Evolutionary conservation across 2,797 vertebrate species (phyloP).

Genomic region (Epinephelus awoara): DNA sequence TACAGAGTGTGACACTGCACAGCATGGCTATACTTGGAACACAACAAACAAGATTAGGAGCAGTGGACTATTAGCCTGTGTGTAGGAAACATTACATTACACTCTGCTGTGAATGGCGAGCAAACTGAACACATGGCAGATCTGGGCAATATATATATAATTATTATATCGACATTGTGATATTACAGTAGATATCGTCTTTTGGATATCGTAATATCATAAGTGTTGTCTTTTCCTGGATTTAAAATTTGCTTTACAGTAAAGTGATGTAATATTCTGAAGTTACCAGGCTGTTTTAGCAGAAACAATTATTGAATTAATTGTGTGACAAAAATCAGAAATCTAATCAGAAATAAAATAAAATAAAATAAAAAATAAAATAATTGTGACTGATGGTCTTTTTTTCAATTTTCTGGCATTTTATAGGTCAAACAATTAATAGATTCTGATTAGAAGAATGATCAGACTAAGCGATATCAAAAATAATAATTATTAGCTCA

Average conservation of each 20-base stretch:
- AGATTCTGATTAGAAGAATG: neutral
- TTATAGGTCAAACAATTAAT: neutral
- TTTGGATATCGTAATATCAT: too few relatives aligned
- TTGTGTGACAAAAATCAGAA: too few relatives aligned
- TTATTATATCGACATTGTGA: too few relatives aligned
- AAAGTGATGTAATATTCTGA: too few relatives aligned
- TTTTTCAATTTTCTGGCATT: neutral
- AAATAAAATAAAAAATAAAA: too few relatives aligned
- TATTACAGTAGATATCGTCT: too few relatives aligned
- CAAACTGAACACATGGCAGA: neutral
- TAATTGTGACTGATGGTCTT: too few relatives aligned
- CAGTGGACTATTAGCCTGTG: slow-evolving; percentile 26
- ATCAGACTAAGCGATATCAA: neutral
- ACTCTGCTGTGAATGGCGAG: slow-evolving; percentile 18
- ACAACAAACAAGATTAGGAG: slow-evolving; percentile 64
- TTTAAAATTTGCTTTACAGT: too few relatives aligned
- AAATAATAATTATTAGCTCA: neutral
- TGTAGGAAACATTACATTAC: slow-evolving; percentile 30
- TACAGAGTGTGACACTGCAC: slow-evolving; percentile 27
- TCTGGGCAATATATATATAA: too few relatives aligned
- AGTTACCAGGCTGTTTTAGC: too few relatives aligned
- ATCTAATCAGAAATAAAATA: too few relatives aligned
- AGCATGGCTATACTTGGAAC: slow-evolving; percentile 50
- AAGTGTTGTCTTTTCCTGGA: too few relatives aligned
- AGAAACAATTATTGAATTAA: neutral